Percentiles rank a stretch among this genome's conserved stretches.
phyloP scores from a whole-genome alignment of 2,888 invertebrate genomes.

The Dendrolimus pini region DNA sequence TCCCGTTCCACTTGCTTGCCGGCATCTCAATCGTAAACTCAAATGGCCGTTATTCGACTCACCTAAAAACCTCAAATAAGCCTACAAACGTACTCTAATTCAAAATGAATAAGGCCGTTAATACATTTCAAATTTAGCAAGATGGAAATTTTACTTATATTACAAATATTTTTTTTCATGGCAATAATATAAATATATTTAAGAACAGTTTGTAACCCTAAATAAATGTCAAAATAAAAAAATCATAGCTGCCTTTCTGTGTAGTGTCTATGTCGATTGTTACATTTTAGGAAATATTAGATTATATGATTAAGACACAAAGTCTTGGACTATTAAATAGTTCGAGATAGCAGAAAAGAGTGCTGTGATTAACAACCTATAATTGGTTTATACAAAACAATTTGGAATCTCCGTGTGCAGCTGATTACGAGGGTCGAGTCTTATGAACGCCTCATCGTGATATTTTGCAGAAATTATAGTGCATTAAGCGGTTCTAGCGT shows the following conservation, averaged over 20 bases:
- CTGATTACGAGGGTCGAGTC: neutral
- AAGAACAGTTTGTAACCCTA: slow-evolving; percentile 14
- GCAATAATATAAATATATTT: neutral
- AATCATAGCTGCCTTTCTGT: slow-evolving; percentile 14
- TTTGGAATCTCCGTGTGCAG: neutral
- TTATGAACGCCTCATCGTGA: slow-evolving; percentile 15
- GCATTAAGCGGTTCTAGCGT: slow-evolving; percentile 7
- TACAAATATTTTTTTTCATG: no score
- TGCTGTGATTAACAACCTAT: neutral
- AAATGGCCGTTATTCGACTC: no score
- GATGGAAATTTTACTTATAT: no score
- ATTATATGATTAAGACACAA: slow-evolving; percentile 9
- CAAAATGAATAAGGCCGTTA: no score
- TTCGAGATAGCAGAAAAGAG: neutral
- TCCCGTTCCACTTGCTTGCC: no score
- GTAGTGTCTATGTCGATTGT: slow-evolving; percentile 7
- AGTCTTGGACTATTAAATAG: neutral
- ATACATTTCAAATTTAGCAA: no score
- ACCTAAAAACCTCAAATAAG: no score
- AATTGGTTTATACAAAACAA: neutral
- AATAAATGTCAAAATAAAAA: slow-evolving; percentile 15
- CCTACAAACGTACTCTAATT: no score
- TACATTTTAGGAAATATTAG: slow-evolving; percentile 20
- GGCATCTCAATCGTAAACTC: no score
- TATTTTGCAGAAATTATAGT: slow-evolving; percentile 7